phyloP scores from a whole-genome alignment of 53 echinoderm and acorn worm species.

The Patiria pectinifera region DNA sequence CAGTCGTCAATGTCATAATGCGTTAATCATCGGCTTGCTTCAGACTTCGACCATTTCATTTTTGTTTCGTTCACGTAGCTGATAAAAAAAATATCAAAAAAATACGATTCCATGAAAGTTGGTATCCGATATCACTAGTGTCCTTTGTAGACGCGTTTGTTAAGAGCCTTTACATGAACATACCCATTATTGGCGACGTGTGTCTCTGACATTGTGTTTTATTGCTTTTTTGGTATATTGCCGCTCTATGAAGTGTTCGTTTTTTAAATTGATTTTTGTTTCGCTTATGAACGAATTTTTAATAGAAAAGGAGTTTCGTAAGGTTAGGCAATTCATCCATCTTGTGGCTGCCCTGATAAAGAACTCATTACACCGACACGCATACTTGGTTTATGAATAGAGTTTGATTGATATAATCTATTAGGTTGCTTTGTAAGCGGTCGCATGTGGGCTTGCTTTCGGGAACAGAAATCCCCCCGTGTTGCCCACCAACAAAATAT shows the following conservation, averaged over 20 bases:
- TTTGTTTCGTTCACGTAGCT: too few species aligned
- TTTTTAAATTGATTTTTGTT: neutral
- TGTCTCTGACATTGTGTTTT: too few species aligned
- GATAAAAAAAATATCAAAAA: too few species aligned
- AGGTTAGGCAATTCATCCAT: neutral
- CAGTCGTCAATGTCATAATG: too few species aligned
- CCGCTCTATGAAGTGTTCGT: neutral
- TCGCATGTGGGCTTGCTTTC: conserved; percentile 18
- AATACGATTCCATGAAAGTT: too few species aligned
- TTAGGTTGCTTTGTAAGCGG: conserved; percentile 14
- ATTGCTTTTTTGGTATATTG: neutral
- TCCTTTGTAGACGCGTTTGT: too few species aligned
- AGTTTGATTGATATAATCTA: conserved; percentile 48
- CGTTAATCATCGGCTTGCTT: too few species aligned
- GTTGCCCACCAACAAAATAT: neutral
- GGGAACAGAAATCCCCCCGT: conserved; percentile 3
- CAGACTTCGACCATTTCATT: too few species aligned
- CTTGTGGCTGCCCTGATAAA: neutral
- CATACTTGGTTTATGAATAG: neutral
- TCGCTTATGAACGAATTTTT: neutral
- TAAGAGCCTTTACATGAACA: too few species aligned
- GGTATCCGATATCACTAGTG: too few species aligned
- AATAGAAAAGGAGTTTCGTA: neutral
- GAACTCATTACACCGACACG: neutral
- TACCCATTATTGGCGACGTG: too few species aligned